phyloP scores from a whole-genome alignment of 2,797 vertebrate species.

The Lerista edwardsae region DNA sequence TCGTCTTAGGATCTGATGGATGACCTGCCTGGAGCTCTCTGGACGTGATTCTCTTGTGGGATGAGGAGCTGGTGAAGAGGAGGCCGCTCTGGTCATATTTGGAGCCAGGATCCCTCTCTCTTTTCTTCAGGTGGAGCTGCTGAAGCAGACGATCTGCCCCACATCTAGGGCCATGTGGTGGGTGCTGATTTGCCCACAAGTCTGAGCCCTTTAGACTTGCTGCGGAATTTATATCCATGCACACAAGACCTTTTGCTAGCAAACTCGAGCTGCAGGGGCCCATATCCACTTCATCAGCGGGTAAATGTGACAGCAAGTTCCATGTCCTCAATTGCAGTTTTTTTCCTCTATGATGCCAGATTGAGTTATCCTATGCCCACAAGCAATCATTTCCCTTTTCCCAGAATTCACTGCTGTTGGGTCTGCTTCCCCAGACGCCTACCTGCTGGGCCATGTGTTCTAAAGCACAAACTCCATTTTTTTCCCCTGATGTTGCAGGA shows the following conservation, averaged over 20 bases:
- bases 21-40: neutral
- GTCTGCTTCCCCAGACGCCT: neutral
- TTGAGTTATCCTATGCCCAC: neutral
- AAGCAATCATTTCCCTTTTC: neutral
- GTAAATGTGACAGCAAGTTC: neutral
- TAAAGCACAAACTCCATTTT: neutral
- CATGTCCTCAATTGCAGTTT: neutral
- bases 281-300: neutral
- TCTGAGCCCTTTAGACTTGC: neutral
- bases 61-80: constrained; percentile 40
- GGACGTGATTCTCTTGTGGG: constrained; percentile 28
- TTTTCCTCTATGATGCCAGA: neutral
- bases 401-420: too few relatives aligned
- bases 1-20: constrained; percentile 62
- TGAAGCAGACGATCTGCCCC: neutral
- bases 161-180: constrained; percentile 38
- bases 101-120: neutral
- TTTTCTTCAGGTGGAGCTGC: neutral
- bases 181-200: neutral
- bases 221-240: neutral
- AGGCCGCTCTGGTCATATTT: neutral
- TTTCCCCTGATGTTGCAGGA: too few relatives aligned
- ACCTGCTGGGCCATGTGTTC: neutral
- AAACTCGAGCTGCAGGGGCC: neutral
- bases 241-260: neutral